Evolutionary conservation across 2,797 vertebrate genomes (phyloP).

Genomic region (Danio albolineatus): DNA sequence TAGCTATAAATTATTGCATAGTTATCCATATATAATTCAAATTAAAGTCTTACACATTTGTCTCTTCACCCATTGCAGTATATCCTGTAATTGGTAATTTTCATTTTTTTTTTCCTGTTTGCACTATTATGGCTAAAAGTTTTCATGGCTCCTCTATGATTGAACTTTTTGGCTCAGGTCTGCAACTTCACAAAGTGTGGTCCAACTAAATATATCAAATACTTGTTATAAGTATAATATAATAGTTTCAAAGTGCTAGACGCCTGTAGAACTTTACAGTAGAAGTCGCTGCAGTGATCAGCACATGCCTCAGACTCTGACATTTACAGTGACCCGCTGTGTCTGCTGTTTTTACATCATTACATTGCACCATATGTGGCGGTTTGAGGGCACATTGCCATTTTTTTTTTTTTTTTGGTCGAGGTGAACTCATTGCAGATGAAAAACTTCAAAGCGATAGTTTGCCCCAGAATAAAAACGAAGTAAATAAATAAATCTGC

Average conservation of each 20-base stretch:
- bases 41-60: not conserved
- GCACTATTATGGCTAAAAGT: not conserved
- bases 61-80: not conserved
- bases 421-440: not conserved
- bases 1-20: not conserved
- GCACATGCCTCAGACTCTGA: conserved; percentile 33
- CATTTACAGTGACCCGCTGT: conserved; percentile 29
- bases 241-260: not conserved
- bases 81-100: not conserved
- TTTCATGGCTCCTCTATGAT: not conserved
- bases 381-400: not conserved
- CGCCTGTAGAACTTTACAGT: conserved; percentile 3
- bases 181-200: not conserved
- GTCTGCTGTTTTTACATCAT: conserved; percentile 25
- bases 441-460: not conserved
- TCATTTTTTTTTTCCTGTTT: not conserved
- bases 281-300: not conserved
- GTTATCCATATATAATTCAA: not conserved
- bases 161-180: not conserved
- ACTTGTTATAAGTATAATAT: not conserved
- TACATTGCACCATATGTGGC: conserved; percentile 2
- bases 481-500: not conserved
- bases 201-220: not conserved
- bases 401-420: not conserved
- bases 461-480: not conserved